Base-by-base conservation (phyloP, 2,888 invertebrate species). In the Erebia ligea region DNA sequence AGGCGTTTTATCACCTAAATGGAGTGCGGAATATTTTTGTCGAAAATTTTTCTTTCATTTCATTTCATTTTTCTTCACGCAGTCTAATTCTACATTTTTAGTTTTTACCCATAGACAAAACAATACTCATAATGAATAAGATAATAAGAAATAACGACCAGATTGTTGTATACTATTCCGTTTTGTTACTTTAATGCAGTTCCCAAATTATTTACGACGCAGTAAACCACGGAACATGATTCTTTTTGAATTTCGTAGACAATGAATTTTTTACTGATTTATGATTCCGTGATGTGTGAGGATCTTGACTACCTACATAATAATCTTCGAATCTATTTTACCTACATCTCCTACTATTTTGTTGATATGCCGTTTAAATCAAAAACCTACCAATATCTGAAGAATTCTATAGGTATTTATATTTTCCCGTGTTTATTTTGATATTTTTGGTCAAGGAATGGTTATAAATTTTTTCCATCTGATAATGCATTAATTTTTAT, bases 51-150 rank as follows among this genome's bases (percentile, higher is more conserved):
- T n/a, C n/a, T n/a, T n/a, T n/a, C n/a, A n/a, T n/a, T n/a, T n/a
- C n/a, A n/a, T n/a, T n/a, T n/a, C n/a, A 73, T 70, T 84, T 83
- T 83, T 82, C 87, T 87, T 85, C 84, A 85, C 84, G 85, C 86
- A 87, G 83, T 88, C 84, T 86, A 86, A 84, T 84, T 86, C 79
- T 81, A 76, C 80, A 77, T 84, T 86, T 85, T 86, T 85, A 81
- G 77, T 85, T 86, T 85, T 87, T 86, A 82, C 82, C 78, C 81
- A 83, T 81, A 84, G 81, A 84, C 81, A 80, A 83, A 86, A 88
- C 84, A 86, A 86, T 85, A 83, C 79, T 82, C 78, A 79, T 84
- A 84, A 86, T 86, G 84, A 86, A 77, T 78, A 80, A 79, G 77
- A 84, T 83, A 81, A 84, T 82, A 80, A 82, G 80, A 80, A 85